phyloP scores from a whole-genome alignment of 2,113 vertebrate genomes.

The Motacilla tschutschensis region DNA sequence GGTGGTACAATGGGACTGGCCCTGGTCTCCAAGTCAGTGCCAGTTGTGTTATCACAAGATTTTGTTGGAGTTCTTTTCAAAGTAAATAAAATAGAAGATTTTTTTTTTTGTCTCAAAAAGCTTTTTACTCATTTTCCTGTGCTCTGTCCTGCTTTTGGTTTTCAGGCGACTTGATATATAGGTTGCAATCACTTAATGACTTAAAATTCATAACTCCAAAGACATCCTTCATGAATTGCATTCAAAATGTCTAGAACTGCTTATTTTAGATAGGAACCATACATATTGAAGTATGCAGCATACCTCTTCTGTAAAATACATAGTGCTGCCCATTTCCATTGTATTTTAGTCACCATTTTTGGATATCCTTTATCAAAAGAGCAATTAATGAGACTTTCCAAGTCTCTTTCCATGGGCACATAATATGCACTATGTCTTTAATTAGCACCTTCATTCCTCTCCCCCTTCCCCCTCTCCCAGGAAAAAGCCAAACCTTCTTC shows the following conservation, averaged over 20 bases:
- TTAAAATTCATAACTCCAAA: neutral
- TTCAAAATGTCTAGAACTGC: neutral
- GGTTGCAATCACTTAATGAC: neutral
- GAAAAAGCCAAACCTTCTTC: conserved; percentile 61
- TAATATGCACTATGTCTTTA: conserved; percentile 50
- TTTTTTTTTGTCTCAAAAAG: neutral
- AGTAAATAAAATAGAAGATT: neutral
- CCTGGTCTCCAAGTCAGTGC: neutral
- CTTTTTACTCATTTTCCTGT: neutral
- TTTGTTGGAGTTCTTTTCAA: neutral
- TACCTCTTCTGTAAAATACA: neutral
- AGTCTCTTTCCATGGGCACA: neutral
- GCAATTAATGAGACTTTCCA: neutral
- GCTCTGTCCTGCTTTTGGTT: neutral
- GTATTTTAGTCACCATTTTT: neutral
- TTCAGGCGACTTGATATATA: neutral
- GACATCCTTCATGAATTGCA: neutral
- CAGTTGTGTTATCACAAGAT: neutral
- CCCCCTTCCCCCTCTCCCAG: conserved; percentile 53
- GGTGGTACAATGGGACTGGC: no score
- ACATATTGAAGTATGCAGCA: neutral
- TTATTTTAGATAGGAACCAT: neutral
- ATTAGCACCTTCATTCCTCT: conserved; percentile 54
- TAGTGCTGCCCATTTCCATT: neutral
- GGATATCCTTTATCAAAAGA: neutral